Evolutionary conservation across 2,113 vertebrate species (phyloP).

Genomic region (Pithys albifrons): DNA sequence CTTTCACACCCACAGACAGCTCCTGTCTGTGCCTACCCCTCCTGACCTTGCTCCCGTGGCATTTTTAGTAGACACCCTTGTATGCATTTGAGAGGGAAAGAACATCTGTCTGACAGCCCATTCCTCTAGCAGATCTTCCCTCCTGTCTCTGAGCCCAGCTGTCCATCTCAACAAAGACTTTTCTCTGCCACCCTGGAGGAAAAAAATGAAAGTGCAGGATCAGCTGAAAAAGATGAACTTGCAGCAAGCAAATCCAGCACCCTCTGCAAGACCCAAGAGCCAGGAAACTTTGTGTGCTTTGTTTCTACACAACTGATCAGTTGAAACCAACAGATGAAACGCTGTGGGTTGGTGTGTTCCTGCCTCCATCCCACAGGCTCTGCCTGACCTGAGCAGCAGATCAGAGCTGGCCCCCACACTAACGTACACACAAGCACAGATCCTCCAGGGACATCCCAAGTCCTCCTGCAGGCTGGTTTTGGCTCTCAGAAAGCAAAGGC

Average conservation of each 20-base stretch:
- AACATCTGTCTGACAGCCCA: neutral
- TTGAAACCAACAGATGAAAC: neutral
- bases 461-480: neutral
- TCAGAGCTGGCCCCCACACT: accelerated
- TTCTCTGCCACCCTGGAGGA: neutral
- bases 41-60: neutral
- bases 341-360: neutral
- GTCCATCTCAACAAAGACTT: neutral
- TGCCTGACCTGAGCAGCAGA: neutral
- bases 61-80: neutral
- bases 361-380: accelerated
- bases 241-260: neutral
- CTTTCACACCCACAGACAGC: neutral
- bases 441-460: neutral
- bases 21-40: neutral
- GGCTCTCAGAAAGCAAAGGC: neutral
- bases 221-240: neutral
- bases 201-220: neutral
- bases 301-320: conserved; percentile 21
- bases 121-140: neutral
- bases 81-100: neutral
- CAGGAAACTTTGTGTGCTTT: accelerated
- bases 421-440: accelerated
- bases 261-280: neutral
- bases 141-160: neutral